Evolutionary conservation across 35 echinoderm and acorn worm genomes (phyloP).

Genomic region (Stichopus chloronotus): DNA sequence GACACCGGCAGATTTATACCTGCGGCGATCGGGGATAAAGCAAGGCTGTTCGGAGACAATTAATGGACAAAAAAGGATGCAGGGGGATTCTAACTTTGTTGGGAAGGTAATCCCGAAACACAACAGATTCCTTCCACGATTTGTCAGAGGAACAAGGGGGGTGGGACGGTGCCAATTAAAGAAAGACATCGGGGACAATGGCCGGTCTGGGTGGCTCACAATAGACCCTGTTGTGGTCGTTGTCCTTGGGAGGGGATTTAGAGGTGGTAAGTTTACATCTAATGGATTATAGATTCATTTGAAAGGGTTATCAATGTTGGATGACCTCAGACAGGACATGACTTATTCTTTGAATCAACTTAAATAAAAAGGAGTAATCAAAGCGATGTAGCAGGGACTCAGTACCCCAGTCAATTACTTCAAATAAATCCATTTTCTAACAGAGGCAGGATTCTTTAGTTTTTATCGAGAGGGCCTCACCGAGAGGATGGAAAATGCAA

Average conservation of each 20-base stretch:
- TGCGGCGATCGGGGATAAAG: neutral
- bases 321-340: constrained; percentile 36
- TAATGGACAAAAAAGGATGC: constrained; percentile 4
- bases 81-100: neutral
- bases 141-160: neutral
- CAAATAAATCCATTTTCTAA: no score
- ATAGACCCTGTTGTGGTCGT: neutral
- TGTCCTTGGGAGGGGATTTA: constrained; percentile 38
- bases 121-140: neutral
- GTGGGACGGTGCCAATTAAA: constrained; percentile 34
- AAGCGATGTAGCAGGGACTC: no score
- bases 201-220: neutral
- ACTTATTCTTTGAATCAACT: neutral
- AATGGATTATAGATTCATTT: constrained; percentile 21
- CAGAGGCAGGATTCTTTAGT: no score
- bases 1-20: neutral
- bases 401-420: no score
- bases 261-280: constrained; percentile 50
- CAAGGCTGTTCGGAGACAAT: constrained; percentile 4
- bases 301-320: neutral
- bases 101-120: neutral
- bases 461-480: no score
- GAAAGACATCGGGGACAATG: constrained; percentile 11
- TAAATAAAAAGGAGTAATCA: no score
- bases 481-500: no score